Base-by-base conservation (phyloP, 2,888 invertebrate species). In the Diadegma fenestrale region DNA sequence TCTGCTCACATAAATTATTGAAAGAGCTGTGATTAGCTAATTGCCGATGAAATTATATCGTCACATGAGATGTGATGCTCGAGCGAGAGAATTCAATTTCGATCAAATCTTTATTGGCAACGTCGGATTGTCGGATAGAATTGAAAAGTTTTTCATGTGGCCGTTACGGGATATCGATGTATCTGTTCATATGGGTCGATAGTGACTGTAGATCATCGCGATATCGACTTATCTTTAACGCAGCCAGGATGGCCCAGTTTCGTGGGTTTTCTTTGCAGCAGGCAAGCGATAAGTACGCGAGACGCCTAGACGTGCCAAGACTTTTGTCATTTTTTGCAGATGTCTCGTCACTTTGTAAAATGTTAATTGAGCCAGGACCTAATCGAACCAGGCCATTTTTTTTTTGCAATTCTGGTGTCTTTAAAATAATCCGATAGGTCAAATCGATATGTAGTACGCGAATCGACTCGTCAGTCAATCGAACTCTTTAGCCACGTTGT, bases 211-310 rank as follows among this genome's bases (percentile, higher is more conserved):
- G 76, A 85, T 85, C 75, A 82, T 82, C 61, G 76, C 37, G 82
- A 82, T 85, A 82, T 80, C 80, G 68, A 80, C 76, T 85, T 82
- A 82, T 85, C 82, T 82, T 80, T 82, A 10, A 54, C 58, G 41
- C 71, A 71, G 63, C 66, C 77, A 33, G 68, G 51, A 73, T 85
- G 85, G 37, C 80, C 85, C 82, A 82, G 72, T 82, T 85, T 51
- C 64, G 51, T 64, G 45, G 33, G 22, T 76, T 51, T 37, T 77
- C 22, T 66, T 19, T n/a, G 5, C 26, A 14, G 58, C 26, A 14
- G 58, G 43, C 76, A 43, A 71, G 66, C 72, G 58, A 54, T 54
- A 8, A 30, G 41, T 26, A 48, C 51, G 14, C 14, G n/a, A 45
- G 12, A 19, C 12, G 45, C 61, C 61, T 30, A 45, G 12, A 45